Base-by-base conservation (phyloP, 2,797 vertebrate genomes). In the Trachops cirrhosus region DNA sequence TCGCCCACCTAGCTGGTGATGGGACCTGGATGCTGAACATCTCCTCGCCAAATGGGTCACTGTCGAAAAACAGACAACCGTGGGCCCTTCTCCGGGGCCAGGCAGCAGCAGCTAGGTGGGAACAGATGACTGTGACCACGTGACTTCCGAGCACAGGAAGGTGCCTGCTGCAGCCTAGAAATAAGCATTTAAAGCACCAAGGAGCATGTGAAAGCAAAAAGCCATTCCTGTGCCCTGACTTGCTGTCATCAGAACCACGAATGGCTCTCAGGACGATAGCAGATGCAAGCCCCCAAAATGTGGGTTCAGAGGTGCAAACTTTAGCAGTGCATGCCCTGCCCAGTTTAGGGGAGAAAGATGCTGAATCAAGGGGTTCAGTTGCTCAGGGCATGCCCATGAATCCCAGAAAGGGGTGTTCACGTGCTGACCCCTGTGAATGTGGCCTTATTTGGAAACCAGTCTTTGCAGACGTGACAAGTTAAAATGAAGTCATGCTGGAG, bases 1-100 rank as follows among this genome's bases (percentile, higher is more conserved):
- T 99, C 99, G 0, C 98, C 98, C 95, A 99, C 98, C 99, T 99
- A 99, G 0, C 99, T 99, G 44, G 99, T 99, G 98, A 99, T 99
- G 22, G 99, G 50, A 99, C 99, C 5, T 99, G 99, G 98, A 99
- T 29, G 0, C 15, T 98, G 93, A 99, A 98, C 85, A 98, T 98
- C 0, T 98, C 99, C 92, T 99, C 99, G 18, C 99, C 99, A 0
- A 98, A 99, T 0, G 97, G 91, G 54, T 98, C 90, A 39, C 99
- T 99, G 98, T 8, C 0, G 74, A 96, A 0, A 39, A 0, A 5
- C 0, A 24, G 37, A 21, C 2, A 19, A 59, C 0, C 0, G 0
- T 19, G 29, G 57, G 41, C 34, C 75, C 74, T 34, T 50, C 19
- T 52, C 78, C 7, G 10, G 59, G 39, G 68, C 48, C 22, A 0